Conservation (phyloP, 2,113 vertebrate genomes). For the Cyphomyrus plagiostoma region DNA sequence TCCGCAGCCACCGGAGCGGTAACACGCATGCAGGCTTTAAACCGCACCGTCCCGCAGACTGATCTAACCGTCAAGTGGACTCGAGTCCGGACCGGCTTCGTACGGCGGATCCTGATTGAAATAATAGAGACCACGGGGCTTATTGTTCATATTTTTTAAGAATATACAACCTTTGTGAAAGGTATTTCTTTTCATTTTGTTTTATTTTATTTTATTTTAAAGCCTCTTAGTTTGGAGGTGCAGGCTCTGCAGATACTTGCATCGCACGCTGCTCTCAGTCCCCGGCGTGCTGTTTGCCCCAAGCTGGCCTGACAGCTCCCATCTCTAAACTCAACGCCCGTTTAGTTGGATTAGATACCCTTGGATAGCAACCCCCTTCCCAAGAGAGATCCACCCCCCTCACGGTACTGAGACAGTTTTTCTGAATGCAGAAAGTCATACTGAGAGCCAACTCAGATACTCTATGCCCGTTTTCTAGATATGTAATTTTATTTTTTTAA, state of each 20-base stretch:
- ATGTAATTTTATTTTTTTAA: neutral
- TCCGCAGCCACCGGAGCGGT: neutral
- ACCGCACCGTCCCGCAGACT: neutral
- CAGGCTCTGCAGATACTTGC: neutral
- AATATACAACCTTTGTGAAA: neutral
- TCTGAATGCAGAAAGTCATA: constrained; percentile 7
- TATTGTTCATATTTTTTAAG: neutral
- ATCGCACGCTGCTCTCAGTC: neutral
- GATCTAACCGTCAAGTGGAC: neutral
- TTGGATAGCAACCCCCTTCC: constrained; percentile 6
- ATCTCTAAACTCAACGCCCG: constrained; percentile 10
- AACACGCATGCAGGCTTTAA: neutral
- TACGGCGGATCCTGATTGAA: neutral
- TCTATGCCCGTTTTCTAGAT: neutral
- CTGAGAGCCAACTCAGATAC: neutral
- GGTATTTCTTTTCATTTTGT: neutral
- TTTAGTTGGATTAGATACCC: constrained; percentile 13
- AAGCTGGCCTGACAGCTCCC: constrained; percentile 14
- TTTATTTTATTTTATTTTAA: neutral
- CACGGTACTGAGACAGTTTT: constrained; percentile 8
- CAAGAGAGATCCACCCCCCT: neutral
- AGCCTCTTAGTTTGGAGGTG: neutral
- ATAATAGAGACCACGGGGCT: neutral
- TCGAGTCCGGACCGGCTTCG: neutral
- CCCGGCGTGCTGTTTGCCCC: neutral